These are phyloP conservation scores for Crotalus viridis DNA, from an alignment of 2,113 vertebrate species.

Conservation along the genomic window DNA sequence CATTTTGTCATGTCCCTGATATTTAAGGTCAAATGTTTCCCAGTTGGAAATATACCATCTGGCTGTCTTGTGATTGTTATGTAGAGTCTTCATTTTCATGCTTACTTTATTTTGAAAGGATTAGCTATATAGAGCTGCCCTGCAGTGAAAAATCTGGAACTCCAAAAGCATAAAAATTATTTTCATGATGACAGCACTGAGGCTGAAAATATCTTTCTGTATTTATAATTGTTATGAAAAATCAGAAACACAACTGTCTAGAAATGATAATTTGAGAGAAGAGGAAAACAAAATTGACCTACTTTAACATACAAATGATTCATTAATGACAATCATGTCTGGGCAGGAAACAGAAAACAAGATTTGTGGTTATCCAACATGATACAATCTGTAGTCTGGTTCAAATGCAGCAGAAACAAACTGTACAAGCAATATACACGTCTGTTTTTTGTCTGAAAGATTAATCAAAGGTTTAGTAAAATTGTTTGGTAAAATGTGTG, in stretches of 20 bases:
- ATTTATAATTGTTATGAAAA: not conserved
- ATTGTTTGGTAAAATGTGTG: not conserved
- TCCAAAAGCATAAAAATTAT: not conserved
- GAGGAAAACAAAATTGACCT: slow-evolving; percentile 27
- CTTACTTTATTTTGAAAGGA: not conserved
- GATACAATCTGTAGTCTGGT: slow-evolving; percentile 15
- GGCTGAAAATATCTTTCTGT: not conserved
- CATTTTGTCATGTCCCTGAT: not conserved
- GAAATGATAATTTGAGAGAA: not conserved
- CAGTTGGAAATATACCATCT: not conserved
- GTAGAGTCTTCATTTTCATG: not conserved
- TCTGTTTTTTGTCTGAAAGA: not conserved
- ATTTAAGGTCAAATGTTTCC: not conserved
- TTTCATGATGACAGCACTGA: not conserved
- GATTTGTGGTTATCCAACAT: slow-evolving; percentile 16
- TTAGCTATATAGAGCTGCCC: not conserved
- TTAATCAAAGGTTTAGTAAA: not conserved
- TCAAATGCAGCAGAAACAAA: slow-evolving; percentile 6
- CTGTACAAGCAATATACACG: not conserved
- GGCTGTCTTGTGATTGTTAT: not conserved
- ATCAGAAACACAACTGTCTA: not conserved
- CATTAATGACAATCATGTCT: slow-evolving; percentile 7
- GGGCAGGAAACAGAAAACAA: not conserved
- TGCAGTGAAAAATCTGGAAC: not conserved
- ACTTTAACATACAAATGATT: slow-evolving; percentile 30